Percentiles rank a stretch among this genome's conserved stretches.
Conservation (phyloP, 1,140 invertebrate genomes). For the Zaprionus camerounensis region DNA sequence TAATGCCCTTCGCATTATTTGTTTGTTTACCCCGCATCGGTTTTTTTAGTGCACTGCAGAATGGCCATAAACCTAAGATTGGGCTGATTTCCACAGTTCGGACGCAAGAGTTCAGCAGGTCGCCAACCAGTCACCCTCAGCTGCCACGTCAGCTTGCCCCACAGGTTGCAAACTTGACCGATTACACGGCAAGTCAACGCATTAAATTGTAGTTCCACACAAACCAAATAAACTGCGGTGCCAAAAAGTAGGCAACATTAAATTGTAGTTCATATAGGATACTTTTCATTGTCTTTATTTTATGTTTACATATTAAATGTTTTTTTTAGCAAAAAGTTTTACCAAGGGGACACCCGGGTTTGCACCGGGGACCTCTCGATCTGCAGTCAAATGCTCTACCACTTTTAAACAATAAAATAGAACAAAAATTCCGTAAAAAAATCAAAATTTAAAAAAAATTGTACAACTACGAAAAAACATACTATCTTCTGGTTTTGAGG, state of each 20-base stretch:
- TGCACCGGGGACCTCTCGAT: conserved; percentile 97
- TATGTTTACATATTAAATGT: too few relatives aligned
- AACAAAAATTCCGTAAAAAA: too few relatives aligned
- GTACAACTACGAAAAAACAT: too few relatives aligned
- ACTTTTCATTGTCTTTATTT: too few relatives aligned
- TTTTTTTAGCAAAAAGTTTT: conserved; percentile 9
- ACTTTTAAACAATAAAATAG: conserved; percentile 85
- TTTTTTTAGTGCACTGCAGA: conserved; percentile 35
- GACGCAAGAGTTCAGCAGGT: background rate
- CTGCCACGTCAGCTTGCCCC: too few relatives aligned
- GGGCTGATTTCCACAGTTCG: conserved; percentile 6
- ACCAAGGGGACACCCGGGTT: conserved; percentile 94
- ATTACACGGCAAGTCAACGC: conserved; percentile 6
- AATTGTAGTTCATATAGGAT: background rate
- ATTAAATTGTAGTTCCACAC: background rate
- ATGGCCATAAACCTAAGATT: conserved; percentile 19
- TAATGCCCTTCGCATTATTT: conserved; percentile 51
- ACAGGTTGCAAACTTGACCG: conserved; percentile 3
- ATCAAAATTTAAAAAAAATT: too few relatives aligned
- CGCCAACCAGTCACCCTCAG: background rate
- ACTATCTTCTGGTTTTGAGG: too few relatives aligned
- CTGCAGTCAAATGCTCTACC: conserved; percentile 97
- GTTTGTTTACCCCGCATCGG: conserved; percentile 62
- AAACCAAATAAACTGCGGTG: background rate
- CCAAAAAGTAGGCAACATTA: conserved; percentile 18